These are phyloP conservation scores for Channa maculata DNA, from an alignment of 2,113 vertebrate genomes.

Conservation along the genomic window DNA sequence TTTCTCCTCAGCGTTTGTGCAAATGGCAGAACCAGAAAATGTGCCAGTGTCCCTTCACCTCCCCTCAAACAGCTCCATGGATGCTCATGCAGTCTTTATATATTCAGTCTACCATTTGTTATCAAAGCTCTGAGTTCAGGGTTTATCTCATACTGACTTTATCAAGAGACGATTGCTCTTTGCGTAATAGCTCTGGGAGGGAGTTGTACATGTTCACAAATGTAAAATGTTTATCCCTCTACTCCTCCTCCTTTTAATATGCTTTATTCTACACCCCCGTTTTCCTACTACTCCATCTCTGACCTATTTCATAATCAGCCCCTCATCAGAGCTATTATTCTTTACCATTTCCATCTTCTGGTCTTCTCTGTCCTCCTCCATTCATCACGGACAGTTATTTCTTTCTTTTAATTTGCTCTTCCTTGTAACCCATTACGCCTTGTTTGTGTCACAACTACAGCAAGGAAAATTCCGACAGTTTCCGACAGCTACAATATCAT, in stretches of 20 bases:
- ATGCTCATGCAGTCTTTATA: background rate
- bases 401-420: background rate
- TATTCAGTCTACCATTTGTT: conserved; percentile 19
- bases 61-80: conserved; percentile 1
- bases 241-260: conserved; percentile 29
- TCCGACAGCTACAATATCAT: background rate
- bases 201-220: conserved; percentile 12
- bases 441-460: background rate
- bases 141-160: conserved; percentile 12
- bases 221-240: conserved; percentile 9
- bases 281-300: conserved; percentile 4
- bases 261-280: conserved; percentile 11
- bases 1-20: conserved; percentile 24
- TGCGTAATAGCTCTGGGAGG: conserved; percentile 11
- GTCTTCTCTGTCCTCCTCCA: background rate
- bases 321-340: conserved; percentile 22
- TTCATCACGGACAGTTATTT: conserved; percentile 12
- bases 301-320: conserved; percentile 38
- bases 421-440: background rate
- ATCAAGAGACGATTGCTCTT: conserved; percentile 10
- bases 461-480: background rate
- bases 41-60: background rate
- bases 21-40: conserved; percentile 38
- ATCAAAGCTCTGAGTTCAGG: background rate
- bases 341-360: conserved; percentile 18